Base-by-base conservation (phyloP, 2,888 invertebrate species). In the Drosophila diplacantha region DNA sequence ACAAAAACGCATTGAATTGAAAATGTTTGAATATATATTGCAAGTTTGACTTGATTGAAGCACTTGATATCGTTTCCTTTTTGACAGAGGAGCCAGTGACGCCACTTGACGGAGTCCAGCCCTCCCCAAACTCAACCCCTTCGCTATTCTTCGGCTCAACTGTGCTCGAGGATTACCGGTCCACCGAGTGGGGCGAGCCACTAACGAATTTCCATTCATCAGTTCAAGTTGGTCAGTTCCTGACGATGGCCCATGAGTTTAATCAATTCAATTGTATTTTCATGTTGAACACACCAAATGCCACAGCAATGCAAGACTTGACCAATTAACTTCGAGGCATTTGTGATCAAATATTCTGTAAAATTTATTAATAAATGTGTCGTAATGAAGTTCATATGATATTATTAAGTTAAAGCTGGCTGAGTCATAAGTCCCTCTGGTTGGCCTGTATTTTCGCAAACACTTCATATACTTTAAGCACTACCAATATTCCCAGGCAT, bases 11-110 rank as follows among this genome's bases (percentile, higher is more conserved):
- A 78, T 74, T 78, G 77, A 78, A 78, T 74, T 72, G 78, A 78
- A 81, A 78, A 78, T 78, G 78, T 78, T 78, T 81, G 82, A 79
- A 78, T 81, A 79, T 81, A 78, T 78, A 78, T 78, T 79, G 82
- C 78, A 78, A 81, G 82, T 79, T 81, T 78, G 69, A 70, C 77
- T 74, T 81, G 78, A 81, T 81, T 79, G 78, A 79, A 68, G 74
- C 82, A 79, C 78, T 78, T 75, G 79, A 74, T 68, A 74, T 67
- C 81, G 78, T 68, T 81, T 78, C 78, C 79, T 81, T 75, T 79
- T 76, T 55, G 64, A 55, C 64, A 55, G 50, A 51, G 55, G 50
- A 51, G 55, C 61, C 55, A 31, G 47, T 37, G 63, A 50, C 35
- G 62, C 69, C 61, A 61, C 67, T 68, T 54, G 60, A 68, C 31